These are phyloP conservation scores for Eupithecia centaureata DNA, from an alignment of 2,888 invertebrate species.

Conservation along the genomic window DNA sequence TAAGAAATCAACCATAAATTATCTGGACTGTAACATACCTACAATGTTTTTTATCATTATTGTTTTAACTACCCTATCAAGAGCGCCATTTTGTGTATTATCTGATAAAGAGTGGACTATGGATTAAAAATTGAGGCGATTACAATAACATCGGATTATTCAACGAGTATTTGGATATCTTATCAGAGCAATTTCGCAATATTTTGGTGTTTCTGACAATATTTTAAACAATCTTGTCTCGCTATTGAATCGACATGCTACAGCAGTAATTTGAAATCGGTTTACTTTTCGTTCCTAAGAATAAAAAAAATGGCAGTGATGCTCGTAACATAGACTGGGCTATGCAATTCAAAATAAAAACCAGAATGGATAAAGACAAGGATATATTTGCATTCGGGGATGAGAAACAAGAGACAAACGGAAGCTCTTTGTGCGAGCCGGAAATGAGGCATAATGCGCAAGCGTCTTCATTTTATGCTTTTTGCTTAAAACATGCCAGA, in stretches of 20 bases:
- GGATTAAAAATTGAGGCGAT: background rate
- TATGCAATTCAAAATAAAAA: conserved; percentile 3
- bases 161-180: conserved; percentile 6
- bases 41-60: conserved; percentile 24
- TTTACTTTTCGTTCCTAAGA: background rate
- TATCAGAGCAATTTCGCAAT: conserved; percentile 6
- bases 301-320: background rate
- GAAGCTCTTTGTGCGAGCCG: conserved; percentile 76
- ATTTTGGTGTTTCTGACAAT: conserved; percentile 1
- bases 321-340: background rate
- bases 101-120: background rate
- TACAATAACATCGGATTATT: conserved; percentile 6
- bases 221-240: background rate
- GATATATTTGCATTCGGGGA: conserved; percentile 74
- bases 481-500: conserved; percentile 49
- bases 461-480: conserved; percentile 63
- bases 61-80: conserved; percentile 7
- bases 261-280: background rate
- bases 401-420: conserved; percentile 79
- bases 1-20: background rate
- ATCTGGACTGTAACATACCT: background rate
- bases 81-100: conserved; percentile 10
- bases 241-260: background rate
- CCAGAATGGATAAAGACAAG: conserved; percentile 29
- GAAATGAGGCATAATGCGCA: conserved; percentile 74